Conservation (phyloP, 2,113 vertebrate genomes). For the Suncus etruscus region DNA sequence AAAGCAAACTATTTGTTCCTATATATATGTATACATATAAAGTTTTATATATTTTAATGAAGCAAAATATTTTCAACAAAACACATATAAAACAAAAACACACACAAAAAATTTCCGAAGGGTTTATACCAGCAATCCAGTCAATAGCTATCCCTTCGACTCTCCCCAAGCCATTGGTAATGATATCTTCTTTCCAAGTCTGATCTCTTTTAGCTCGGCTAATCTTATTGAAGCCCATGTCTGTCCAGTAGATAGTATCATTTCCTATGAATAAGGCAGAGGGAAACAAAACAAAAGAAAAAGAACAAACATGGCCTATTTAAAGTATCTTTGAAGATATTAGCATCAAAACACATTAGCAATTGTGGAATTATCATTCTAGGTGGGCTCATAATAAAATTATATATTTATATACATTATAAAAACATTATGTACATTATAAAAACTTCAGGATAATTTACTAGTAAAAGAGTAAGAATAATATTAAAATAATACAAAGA, state of each 20-base stretch:
- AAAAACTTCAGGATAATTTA: constrained; percentile 13
- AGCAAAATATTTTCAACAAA: constrained; percentile 5
- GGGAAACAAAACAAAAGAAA: not conserved
- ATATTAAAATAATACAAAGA: constrained; percentile 9
- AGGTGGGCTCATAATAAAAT: too few species aligned
- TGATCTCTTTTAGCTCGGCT: constrained; percentile 96
- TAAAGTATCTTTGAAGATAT: not conserved
- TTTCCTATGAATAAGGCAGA: constrained; percentile 89
- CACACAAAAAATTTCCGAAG: constrained; percentile 44
- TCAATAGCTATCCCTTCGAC: constrained; percentile 98
- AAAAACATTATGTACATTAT: not conserved
- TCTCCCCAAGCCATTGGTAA: constrained; percentile 96
- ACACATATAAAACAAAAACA: not conserved
- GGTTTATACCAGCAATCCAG: constrained; percentile 95
- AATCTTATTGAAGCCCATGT: constrained; percentile 99
- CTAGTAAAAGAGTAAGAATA: not conserved
- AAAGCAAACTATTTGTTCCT: constrained; percentile 49
- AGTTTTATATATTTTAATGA: not conserved
- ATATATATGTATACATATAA: not conserved
- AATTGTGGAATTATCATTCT: not conserved
- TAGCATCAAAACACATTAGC: not conserved
- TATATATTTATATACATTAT: not conserved
- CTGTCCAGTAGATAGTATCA: constrained; percentile 99
- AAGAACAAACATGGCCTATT: not conserved
- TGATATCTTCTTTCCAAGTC: constrained; percentile 97